Conservation (phyloP, 2,888 invertebrate species). For the Eupithecia centaureata region DNA sequence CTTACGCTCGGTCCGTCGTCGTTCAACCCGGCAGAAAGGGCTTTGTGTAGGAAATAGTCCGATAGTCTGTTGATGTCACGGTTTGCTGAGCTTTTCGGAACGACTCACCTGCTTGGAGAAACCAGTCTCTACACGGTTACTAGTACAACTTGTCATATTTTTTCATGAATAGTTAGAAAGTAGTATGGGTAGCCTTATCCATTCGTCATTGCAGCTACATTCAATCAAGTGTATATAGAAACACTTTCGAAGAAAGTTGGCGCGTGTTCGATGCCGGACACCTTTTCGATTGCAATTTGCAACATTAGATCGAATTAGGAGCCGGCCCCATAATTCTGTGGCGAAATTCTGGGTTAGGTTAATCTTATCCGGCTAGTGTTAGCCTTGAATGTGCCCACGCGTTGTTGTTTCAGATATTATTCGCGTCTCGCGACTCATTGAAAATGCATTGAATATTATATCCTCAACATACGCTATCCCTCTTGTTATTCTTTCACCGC, state of each 20-base stretch:
- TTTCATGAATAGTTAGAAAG: conserved; percentile 30
- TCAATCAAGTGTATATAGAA: conserved; percentile 34
- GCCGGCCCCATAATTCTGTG: conserved; percentile 20
- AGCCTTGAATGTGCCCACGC: conserved; percentile 53
- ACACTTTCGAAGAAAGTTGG: conserved; percentile 43
- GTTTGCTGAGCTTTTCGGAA: conserved; percentile 62
- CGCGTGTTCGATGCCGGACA: conserved; percentile 35
- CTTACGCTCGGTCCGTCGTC: conserved; percentile 61
- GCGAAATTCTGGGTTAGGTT: conserved; percentile 38
- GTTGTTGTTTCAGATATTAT: conserved; percentile 45
- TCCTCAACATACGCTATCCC: background rate
- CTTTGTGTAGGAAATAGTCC: conserved; percentile 66
- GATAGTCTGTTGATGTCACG: conserved; percentile 51
- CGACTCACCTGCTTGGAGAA: conserved; percentile 35
- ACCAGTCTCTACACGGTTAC: background rate
- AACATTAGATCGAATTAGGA: conserved; percentile 28
- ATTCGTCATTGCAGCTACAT: conserved; percentile 34
- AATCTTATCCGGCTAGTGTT: conserved; percentile 34
- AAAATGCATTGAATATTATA: conserved; percentile 14
- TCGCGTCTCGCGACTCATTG: conserved; percentile 21
- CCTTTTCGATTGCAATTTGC: conserved; percentile 37
- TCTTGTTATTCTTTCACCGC: background rate
- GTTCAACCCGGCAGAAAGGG: conserved; percentile 62
- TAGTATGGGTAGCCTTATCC: conserved; percentile 35
- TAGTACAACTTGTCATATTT: conserved; percentile 34